These are phyloP conservation scores for Bruchidius siliquastri DNA, from an alignment of 2,888 invertebrate genomes.

Conservation along the genomic window DNA sequence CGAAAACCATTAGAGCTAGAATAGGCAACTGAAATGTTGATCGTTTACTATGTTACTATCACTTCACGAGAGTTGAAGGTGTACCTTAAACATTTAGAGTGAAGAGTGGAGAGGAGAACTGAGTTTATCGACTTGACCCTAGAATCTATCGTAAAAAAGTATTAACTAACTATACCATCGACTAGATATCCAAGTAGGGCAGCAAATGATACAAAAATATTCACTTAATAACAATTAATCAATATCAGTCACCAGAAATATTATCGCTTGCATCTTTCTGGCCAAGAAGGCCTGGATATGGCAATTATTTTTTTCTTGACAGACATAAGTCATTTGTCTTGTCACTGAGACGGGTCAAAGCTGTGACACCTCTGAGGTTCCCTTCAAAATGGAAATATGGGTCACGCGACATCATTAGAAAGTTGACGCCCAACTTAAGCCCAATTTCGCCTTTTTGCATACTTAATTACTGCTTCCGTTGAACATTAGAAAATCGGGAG, in stretches of 20 bases:
- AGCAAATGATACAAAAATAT: neutral
- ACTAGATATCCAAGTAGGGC: too few relatives aligned
- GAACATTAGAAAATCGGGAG: neutral
- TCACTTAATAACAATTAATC: neutral
- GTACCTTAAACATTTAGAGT: too few relatives aligned
- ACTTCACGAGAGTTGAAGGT: too few relatives aligned
- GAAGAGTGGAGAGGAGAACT: too few relatives aligned
- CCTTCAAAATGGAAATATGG: neutral
- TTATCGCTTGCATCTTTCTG: neutral
- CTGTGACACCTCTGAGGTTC: neutral
- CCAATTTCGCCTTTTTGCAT: neutral
- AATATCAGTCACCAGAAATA: neutral
- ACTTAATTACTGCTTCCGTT: neutral
- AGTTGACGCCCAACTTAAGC: neutral
- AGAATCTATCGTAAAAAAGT: too few relatives aligned
- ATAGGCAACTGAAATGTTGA: neutral
- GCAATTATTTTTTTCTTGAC: neutral
- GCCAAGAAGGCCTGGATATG: neutral
- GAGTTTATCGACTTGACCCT: too few relatives aligned
- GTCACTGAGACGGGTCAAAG: neutral
- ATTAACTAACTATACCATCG: too few relatives aligned
- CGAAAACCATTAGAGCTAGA: neutral
- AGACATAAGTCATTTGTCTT: neutral
- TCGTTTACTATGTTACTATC: neutral
- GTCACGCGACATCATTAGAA: neutral